Evolutionary conservation across 2,797 vertebrate genomes (phyloP).

Genomic region (Helicolenus hilgendorfi): DNA sequence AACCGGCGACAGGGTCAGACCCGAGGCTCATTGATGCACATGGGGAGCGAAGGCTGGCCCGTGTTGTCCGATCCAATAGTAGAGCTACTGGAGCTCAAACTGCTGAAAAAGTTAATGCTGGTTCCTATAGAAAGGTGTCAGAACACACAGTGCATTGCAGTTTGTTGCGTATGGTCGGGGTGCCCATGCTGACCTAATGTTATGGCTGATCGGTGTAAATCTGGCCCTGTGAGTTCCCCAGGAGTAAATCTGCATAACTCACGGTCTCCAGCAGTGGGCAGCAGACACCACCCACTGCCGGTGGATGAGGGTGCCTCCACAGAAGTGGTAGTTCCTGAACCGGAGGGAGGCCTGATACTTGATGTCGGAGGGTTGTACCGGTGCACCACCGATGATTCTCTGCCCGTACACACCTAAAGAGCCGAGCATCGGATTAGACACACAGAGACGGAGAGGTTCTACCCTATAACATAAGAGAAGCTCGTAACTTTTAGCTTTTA

Average conservation of each 20-base stretch:
- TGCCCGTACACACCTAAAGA: constrained; percentile 65
- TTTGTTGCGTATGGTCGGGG: too few species aligned
- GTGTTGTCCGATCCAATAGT: too few species aligned
- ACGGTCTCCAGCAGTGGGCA: constrained; percentile 92
- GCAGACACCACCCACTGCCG: constrained; percentile 89
- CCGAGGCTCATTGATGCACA: too few species aligned
- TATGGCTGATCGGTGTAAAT: not conserved
- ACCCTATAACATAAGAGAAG: not conserved
- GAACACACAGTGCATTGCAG: too few species aligned
- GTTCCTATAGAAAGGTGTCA: too few species aligned
- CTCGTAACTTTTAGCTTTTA: not conserved
- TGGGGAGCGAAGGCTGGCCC: too few species aligned
- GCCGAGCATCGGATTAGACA: not conserved
- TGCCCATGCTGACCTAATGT: too few species aligned
- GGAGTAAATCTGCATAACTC: constrained; percentile 69
- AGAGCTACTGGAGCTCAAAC: too few species aligned
- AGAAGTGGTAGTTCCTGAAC: constrained; percentile 78
- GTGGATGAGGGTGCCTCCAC: constrained; percentile 87
- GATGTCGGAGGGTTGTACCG: constrained; percentile 79
- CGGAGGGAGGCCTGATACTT: constrained; percentile 86
- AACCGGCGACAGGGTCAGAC: too few species aligned
- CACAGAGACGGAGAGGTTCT: not conserved
- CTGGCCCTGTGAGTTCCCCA: not conserved
- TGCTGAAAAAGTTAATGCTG: too few species aligned
- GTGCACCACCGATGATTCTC: constrained; percentile 88